Base-by-base conservation (phyloP, 1,140 invertebrate genomes). In the Aphaenogaster floridana region DNA sequence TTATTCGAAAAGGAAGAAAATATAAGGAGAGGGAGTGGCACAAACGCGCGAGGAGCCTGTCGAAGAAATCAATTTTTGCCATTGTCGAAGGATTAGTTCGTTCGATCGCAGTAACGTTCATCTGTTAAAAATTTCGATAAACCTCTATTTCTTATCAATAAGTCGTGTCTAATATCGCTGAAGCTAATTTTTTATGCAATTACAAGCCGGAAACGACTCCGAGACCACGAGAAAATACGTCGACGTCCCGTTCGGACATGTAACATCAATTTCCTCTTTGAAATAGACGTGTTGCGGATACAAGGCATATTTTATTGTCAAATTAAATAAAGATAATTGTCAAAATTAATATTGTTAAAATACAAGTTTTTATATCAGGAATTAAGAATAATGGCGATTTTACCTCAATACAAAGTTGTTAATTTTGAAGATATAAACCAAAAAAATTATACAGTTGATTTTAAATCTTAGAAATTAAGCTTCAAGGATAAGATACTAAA, bases 61-160 rank as follows among this genome's bases (percentile, higher is more conserved):
- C 54, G 34, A 76, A 84, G 80, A 84, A 63, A 84, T 84, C 42
- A 84, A 84, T 76, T 84, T 76, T 84, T 68, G n/a, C 59, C 76
- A 34, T 48, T 64, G 28, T 61, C 42, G 28, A 48, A 59, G 28
- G 39, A 83, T 83, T 74, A 74, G n/a, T 17, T 69, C 2, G 21
- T 8, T 61, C 54, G 52, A 83, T 83, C 52, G 52, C 3, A 21
- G 3, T 4, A 39, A 15, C 5, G 2, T 69, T 72, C 42, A 6
- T 21, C 9, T 21, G 39, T n/a, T 34, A 74, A 69, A 83, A 36
- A 83, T 83, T 72, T 72, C 42, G 42, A 83, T 59, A 36, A 68
- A 34, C 7, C 45, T 52, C 11, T 13, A 66, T 39, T 69, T 69
- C 54, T 83, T 61, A 39, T 57, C 66, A 28, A 72, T 3, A 6